These are phyloP conservation scores for Enteromius unitaeniatus DNA, from an alignment of 2,797 vertebrate species.

Conservation along the genomic window DNA sequence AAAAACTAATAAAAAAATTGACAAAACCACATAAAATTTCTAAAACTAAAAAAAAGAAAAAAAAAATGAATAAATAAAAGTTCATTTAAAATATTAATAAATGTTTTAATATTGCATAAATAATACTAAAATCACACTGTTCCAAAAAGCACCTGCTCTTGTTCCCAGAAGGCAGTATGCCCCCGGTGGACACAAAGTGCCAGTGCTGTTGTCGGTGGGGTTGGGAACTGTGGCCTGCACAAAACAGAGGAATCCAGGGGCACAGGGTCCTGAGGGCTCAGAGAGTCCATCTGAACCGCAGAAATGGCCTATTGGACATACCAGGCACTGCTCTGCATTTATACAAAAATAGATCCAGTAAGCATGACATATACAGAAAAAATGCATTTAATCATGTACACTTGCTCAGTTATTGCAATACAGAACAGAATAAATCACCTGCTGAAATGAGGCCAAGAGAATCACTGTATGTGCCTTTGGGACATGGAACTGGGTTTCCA, in stretches of 20 bases:
- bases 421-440: constrained; percentile 66
- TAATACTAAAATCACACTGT: neutral
- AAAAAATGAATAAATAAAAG: neutral
- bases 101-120: neutral
- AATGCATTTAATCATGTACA: neutral
- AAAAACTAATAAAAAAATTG: neutral
- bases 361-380: neutral
- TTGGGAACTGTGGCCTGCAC: constrained; percentile 76
- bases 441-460: constrained; percentile 73
- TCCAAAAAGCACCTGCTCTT: constrained; percentile 70
- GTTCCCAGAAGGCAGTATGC: constrained; percentile 75
- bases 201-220: constrained; percentile 79
- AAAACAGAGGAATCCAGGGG: constrained; percentile 79
- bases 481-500: constrained; percentile 83
- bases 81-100: neutral
- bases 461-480: constrained; percentile 84
- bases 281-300: constrained; percentile 80
- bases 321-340: constrained; percentile 77
- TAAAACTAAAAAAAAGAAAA: neutral
- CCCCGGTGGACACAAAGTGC: constrained; percentile 77
- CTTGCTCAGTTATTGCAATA: neutral
- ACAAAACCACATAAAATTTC: neutral
- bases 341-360: constrained; percentile 50
- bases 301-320: constrained; percentile 79
- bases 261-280: constrained; percentile 77